Percentiles rank a stretch among this genome's conserved stretches.
These are phyloP conservation scores for Silurus asotus DNA, from an alignment of 2,113 vertebrate genomes.

Conservation along the genomic window DNA sequence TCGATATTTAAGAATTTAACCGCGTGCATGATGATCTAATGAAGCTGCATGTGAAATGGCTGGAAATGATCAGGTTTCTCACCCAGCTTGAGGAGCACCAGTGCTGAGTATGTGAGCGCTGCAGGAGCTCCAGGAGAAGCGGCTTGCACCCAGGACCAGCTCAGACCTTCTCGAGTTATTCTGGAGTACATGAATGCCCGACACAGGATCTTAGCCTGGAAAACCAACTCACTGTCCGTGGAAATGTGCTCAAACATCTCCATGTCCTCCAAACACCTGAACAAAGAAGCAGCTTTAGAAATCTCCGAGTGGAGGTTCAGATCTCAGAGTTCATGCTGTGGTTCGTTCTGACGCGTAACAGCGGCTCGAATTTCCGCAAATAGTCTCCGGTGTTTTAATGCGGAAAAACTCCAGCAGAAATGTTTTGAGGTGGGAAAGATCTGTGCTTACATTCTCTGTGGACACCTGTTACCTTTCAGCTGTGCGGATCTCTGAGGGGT, in stretches of 20 bases:
- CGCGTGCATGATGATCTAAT: no score
- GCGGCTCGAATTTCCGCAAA: background rate
- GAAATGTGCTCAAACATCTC: conserved; percentile 87
- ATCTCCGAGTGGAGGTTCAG: conserved; percentile 27
- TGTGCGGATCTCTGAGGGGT: background rate
- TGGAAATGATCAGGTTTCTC: conserved; percentile 4
- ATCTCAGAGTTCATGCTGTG: background rate
- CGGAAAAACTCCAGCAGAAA: background rate
- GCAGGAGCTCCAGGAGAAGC: conserved; percentile 70
- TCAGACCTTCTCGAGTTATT: conserved; percentile 82
- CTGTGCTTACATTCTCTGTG: background rate
- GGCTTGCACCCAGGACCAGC: conserved; percentile 81
- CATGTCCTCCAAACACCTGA: conserved; percentile 81
- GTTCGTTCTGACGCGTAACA: background rate
- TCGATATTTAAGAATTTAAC: no score
- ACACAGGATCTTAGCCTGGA: conserved; percentile 89
- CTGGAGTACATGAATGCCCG: conserved; percentile 90
- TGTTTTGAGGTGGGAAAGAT: no score
- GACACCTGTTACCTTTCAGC: background rate
- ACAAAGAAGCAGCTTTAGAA: conserved; percentile 82
- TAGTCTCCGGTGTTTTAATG: background rate
- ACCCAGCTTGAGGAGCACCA: conserved; percentile 74
- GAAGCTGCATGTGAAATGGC: no score
- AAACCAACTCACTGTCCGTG: conserved; percentile 90
- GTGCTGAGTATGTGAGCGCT: conserved; percentile 80